Evolutionary conservation across 2,113 vertebrate species (phyloP).

Genomic region (Otocyon megalotis): DNA sequence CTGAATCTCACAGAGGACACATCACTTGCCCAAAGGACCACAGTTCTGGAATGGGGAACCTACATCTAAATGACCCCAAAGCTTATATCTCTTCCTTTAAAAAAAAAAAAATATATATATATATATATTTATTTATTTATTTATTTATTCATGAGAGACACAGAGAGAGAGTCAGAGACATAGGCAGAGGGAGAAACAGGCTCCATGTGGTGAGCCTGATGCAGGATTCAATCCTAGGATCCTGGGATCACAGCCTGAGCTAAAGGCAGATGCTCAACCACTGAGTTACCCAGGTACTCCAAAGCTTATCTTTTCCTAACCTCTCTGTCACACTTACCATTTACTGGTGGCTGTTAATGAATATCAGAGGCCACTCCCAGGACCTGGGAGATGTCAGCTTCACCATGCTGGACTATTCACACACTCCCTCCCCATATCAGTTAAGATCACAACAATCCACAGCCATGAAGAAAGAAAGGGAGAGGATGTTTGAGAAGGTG

Average conservation of each 20-base stretch:
- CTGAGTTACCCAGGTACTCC: too few relatives aligned
- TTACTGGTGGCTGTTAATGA: not conserved
- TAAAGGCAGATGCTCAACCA: too few relatives aligned
- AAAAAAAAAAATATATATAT: too few relatives aligned
- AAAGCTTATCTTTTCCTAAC: not conserved
- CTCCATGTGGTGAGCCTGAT: too few relatives aligned
- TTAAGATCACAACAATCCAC: not conserved
- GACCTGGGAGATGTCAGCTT: not conserved
- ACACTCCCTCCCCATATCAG: not conserved
- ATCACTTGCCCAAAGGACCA: not conserved
- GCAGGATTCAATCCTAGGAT: too few relatives aligned
- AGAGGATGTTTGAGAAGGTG: not conserved
- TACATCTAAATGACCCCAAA: not conserved
- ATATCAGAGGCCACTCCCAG: not conserved
- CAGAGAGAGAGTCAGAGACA: too few relatives aligned
- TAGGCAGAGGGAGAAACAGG: too few relatives aligned
- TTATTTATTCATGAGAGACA: too few relatives aligned
- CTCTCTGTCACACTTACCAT: not conserved
- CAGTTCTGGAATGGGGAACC: not conserved
- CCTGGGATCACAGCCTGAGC: too few relatives aligned
- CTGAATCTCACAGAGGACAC: not conserved
- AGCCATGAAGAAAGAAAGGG: not conserved
- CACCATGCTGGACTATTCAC: not conserved
- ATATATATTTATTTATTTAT: too few relatives aligned
- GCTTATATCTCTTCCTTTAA: not conserved